A percentile compares a stretch with the other conserved stretches of the same genome.
Conservation (phyloP, 1,140 invertebrate genomes). For the Drosophila bocki region DNA sequence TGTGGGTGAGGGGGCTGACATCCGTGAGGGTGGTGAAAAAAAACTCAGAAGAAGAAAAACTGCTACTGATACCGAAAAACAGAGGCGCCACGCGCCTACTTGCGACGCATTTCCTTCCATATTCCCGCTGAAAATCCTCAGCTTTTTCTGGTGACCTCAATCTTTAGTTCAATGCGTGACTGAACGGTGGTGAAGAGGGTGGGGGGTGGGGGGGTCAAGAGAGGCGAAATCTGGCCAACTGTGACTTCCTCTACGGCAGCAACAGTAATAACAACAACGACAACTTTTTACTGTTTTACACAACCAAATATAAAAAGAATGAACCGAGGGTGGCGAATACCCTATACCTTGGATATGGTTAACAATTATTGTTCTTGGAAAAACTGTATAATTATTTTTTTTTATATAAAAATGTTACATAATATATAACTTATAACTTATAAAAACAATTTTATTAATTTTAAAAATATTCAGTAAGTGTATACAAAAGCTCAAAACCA, state of each 20-base stretch:
- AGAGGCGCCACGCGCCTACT: slow-evolving; percentile 65
- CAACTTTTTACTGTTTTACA: slow-evolving; percentile 37
- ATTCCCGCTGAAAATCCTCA: slow-evolving; percentile 17
- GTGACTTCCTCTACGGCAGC: slow-evolving; percentile 23
- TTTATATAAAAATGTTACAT: too few relatives aligned
- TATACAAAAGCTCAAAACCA: not conserved
- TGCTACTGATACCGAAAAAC: slow-evolving; percentile 24
- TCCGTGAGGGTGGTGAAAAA: not conserved
- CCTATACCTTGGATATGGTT: not conserved
- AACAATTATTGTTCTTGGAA: fast-evolving
- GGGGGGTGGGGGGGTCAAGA: not conserved
- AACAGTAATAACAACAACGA: slow-evolving; percentile 13
- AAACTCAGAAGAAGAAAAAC: not conserved
- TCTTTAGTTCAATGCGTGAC: slow-evolving; percentile 43
- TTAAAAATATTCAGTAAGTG: not conserved
- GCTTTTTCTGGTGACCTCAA: slow-evolving; percentile 64
- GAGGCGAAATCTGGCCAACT: slow-evolving; percentile 29
- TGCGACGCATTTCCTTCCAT: slow-evolving; percentile 60
- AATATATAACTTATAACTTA: too few relatives aligned
- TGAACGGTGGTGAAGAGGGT: not conserved
- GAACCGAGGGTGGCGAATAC: not conserved
- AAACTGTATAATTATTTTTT: not conserved
- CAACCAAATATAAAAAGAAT: not conserved
- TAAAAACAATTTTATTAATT: not conserved
- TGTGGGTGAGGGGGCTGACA: not conserved